Evolutionary conservation across 1,140 invertebrate species (phyloP).

Genomic region (Popillia japonica): DNA sequence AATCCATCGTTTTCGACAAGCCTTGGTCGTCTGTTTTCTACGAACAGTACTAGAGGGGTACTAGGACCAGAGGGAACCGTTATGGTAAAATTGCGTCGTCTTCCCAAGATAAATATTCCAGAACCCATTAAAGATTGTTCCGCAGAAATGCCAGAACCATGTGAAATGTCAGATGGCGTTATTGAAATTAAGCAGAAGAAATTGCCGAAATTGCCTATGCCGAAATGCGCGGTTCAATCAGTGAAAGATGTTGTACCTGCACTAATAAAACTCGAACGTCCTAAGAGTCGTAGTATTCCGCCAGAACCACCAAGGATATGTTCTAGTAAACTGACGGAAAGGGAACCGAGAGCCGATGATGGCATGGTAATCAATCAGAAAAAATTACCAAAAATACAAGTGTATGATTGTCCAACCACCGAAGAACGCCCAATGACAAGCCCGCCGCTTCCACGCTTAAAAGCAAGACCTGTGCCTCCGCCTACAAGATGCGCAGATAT

Average conservation of each 20-base stretch:
- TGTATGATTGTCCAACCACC: constrained; percentile 12
- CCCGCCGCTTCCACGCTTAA: not conserved
- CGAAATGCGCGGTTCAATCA: not conserved
- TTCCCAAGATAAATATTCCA: constrained; percentile 40
- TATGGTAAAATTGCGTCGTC: constrained; percentile 36
- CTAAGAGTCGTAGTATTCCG: not conserved
- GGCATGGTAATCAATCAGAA: constrained; percentile 3
- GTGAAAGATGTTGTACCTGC: not conserved
- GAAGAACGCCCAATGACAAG: not conserved
- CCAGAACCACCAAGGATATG: not conserved
- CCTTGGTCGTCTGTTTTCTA: not conserved
- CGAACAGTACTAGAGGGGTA: not conserved
- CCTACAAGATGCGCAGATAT: not conserved
- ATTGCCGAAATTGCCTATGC: not conserved
- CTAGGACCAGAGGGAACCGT: constrained; percentile 21
- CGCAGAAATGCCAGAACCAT: not conserved
- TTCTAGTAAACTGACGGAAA: not conserved
- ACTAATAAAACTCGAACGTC: not conserved
- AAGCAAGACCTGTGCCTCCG: not conserved
- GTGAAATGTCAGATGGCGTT: not conserved
- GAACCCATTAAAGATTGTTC: constrained; percentile 38
- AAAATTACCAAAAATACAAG: constrained; percentile 35
- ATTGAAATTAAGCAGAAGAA: not conserved
- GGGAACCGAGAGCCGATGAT: constrained; percentile 37
- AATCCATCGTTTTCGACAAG: not conserved